Conservation (phyloP, 2,888 invertebrate genomes). For the Polyommatus iphigenia region DNA sequence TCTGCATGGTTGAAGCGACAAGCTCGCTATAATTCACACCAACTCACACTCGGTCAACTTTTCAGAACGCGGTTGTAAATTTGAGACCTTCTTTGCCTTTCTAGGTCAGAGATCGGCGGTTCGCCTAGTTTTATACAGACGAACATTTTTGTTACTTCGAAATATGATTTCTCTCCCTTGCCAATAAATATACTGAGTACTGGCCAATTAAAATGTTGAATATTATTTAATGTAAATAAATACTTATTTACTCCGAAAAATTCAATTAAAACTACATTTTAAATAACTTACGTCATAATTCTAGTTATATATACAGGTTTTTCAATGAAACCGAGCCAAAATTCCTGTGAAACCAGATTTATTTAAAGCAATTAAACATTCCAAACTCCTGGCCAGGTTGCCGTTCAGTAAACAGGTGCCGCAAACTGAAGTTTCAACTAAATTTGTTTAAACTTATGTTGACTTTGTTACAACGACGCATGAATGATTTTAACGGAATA, state of each 20-base stretch:
- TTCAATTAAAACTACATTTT: no score
- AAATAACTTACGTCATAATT: neutral
- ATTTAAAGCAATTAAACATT: conserved; percentile 5
- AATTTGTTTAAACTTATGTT: conserved; percentile 12
- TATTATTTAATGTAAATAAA: no score
- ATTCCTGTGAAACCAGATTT: neutral
- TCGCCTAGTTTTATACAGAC: neutral
- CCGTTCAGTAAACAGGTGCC: conserved; percentile 2
- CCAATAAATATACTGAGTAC: no score
- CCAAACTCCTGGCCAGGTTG: neutral
- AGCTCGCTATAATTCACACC: neutral
- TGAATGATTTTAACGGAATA: neutral
- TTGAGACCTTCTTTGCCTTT: neutral
- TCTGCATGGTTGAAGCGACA: neutral
- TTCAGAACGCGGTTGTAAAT: neutral
- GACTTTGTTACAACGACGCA: neutral
- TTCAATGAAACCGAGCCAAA: neutral
- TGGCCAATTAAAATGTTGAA: no score
- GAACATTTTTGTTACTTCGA: no score
- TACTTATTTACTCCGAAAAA: no score
- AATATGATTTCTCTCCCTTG: no score
- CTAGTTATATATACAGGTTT: no score
- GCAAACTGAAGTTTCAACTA: neutral
- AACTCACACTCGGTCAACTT: neutral
- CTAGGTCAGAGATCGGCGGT: neutral